Evolutionary conservation across 64 coral and sea anemone species (phyloP).

Genomic region (Hydrozoanthus tunicans): DNA sequence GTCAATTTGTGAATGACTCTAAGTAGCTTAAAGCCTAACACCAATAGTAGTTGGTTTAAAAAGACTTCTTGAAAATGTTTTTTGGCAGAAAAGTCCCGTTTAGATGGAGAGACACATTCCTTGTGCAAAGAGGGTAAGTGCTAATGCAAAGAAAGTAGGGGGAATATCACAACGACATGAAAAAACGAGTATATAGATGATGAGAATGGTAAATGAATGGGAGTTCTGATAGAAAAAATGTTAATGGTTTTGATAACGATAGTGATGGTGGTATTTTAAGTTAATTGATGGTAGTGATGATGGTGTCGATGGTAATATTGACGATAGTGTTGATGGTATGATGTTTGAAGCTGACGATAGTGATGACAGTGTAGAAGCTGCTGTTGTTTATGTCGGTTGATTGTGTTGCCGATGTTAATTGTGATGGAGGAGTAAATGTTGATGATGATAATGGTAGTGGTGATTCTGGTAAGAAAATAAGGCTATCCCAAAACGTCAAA

Average conservation of each 20-base stretch:
- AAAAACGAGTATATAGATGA: no score
- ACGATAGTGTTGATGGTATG: no score
- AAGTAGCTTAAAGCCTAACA: not conserved
- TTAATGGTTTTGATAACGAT: not conserved
- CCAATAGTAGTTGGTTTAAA: not conserved
- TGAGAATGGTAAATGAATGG: no score
- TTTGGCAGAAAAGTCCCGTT: slow-evolving; percentile 28
- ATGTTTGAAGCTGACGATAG: no score
- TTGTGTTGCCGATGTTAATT: no score
- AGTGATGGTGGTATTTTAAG: not conserved
- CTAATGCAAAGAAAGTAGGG: not conserved
- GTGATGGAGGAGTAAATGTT: no score
- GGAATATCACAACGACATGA: not conserved
- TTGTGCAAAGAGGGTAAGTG: slow-evolving; percentile 84
- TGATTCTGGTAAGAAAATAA: no score
- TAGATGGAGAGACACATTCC: slow-evolving; percentile 84
- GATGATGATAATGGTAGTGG: no score
- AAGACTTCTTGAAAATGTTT: not conserved
- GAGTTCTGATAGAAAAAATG: not conserved
- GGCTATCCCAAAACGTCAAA: no score
- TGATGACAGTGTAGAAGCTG: no score
- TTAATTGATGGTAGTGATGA: not conserved
- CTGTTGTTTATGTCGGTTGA: no score
- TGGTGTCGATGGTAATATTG: not conserved
- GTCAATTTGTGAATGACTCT: not conserved